Evolutionary conservation across 1,140 invertebrate genomes (phyloP).

Genomic region (Drosophila persimilis): DNA sequence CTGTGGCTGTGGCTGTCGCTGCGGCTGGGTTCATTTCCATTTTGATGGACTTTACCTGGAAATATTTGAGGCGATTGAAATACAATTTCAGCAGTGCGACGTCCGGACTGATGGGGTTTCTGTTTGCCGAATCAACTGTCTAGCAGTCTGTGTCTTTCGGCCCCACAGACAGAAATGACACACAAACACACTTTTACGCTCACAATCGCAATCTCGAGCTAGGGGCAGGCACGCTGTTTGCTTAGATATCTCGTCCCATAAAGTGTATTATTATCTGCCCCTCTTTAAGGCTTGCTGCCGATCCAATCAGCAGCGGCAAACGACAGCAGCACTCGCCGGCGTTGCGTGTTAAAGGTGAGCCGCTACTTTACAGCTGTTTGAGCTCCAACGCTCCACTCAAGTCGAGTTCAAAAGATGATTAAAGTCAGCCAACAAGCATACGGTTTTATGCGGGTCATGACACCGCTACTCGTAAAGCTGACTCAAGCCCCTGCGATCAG

Average conservation of each 20-base stretch:
- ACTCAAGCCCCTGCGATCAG: no score
- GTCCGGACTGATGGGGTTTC: constrained; percentile 28
- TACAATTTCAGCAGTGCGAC: not conserved
- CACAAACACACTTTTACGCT: constrained; percentile 17
- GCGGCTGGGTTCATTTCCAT: constrained; percentile 34
- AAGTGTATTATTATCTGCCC: constrained; percentile 40
- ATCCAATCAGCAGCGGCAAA: constrained; percentile 29
- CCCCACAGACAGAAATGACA: constrained; percentile 44
- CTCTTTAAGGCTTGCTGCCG: constrained; percentile 32
- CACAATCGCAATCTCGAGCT: not conserved
- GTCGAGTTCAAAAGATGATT: no score
- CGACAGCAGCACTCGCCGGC: constrained; percentile 8
- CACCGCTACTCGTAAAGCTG: no score
- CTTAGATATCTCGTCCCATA: constrained; percentile 39
- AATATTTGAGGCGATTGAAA: not conserved
- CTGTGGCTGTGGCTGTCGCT: not conserved
- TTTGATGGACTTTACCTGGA: constrained; percentile 28
- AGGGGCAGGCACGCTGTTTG: constrained; percentile 20
- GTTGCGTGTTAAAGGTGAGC: constrained; percentile 41
- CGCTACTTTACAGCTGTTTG: not conserved
- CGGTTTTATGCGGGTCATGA: no score
- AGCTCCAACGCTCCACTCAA: no score
- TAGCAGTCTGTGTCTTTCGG: constrained; percentile 1
- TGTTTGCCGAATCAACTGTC: constrained; percentile 48
- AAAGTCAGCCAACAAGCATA: no score